phyloP scores from a whole-genome alignment of 1,140 invertebrate species.

The Diprion similis region DNA sequence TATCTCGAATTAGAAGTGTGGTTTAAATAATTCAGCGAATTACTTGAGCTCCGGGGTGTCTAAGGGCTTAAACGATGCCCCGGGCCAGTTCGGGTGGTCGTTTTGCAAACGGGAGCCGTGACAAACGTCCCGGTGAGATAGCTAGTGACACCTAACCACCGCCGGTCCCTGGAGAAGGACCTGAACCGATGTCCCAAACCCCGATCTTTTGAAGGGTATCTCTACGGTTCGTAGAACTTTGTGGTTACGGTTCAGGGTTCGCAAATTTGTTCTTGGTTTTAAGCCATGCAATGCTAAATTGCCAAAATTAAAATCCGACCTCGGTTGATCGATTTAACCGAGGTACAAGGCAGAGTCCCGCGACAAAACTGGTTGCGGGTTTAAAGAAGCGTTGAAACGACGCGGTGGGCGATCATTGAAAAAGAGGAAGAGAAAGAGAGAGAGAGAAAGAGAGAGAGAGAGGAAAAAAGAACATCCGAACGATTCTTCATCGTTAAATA shows the following conservation, averaged over 20 bases:
- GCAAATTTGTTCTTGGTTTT: background rate
- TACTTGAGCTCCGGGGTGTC: background rate
- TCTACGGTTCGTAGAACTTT: background rate
- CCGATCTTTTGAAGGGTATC: constrained; percentile 5
- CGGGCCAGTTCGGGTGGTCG: background rate
- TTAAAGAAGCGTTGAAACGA: too few species aligned
- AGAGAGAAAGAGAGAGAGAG: too few species aligned
- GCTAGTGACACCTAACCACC: constrained; percentile 6
- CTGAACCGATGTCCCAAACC: constrained; percentile 1
- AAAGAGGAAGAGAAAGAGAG: too few species aligned
- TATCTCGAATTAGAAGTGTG: constrained; percentile 3
- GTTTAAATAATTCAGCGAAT: constrained; percentile 8
- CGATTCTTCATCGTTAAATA: too few species aligned
- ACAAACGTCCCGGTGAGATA: constrained; percentile 7
- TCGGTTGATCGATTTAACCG: background rate
- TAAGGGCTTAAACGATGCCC: constrained; percentile 4
- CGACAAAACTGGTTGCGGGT: too few species aligned
- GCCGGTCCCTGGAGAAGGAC: constrained; percentile 3
- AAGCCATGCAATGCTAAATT: too few species aligned
- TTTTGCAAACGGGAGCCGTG: background rate
- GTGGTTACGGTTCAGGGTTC: background rate
- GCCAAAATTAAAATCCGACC: background rate
- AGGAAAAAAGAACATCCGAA: too few species aligned
- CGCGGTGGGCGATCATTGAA: too few species aligned
- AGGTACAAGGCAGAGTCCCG: too few species aligned